Evolutionary conservation across 1,140 invertebrate species (phyloP), one percentile per base, ranked within the genome.

Genomic region (Drosophila lini): DNA sequence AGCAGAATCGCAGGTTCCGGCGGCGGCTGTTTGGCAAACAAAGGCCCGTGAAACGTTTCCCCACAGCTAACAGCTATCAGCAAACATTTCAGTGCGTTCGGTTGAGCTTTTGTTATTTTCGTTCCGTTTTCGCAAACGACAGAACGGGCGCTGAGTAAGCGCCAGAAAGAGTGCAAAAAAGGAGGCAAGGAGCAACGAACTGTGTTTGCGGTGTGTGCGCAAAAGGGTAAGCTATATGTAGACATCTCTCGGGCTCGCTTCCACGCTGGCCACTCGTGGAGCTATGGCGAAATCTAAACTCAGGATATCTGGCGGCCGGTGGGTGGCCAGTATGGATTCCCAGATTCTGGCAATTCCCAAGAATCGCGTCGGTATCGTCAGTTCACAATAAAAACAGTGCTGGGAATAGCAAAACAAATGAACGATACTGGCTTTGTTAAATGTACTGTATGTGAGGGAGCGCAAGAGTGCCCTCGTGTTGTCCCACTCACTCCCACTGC

Each of bases 111-210:
- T 81, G 78, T 84, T 68, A 45, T 68, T 53, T 68, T 69, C 62
- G 63, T 69, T 52, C 38, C n/a, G 47, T 68, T 44, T 67, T 53
- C 32, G 45, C 61, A 65, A 67, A 28, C 44, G 47, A 50, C 36
- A 45, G 63, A 75, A 70, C 71, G 64, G 75, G 75, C 82, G 74
- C 81, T 81, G 78, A 86, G 74, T 81, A 78, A 81, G 81, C 81
- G 67, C 70, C 70, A 74, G 75, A 83, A 82, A 83, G 81, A 84
- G 81, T 80, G 81, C 81, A 84, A 86, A 81, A 86, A 82, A 81
- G 79, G 84, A 86, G 75, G 69, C 82, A 85, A 86, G 82, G 83
- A 86, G 83, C 83, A 86, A 86, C 83, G 83, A 86, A 86, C 83
- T 86, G 81, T 83, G 77, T 84, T 79, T 84, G 81, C 64, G 71